A percentile compares a stretch with the other conserved stretches of the same genome.
These are phyloP conservation scores for Sebastiscus tertius DNA, from an alignment of 2,797 vertebrate species.

Conservation along the genomic window DNA sequence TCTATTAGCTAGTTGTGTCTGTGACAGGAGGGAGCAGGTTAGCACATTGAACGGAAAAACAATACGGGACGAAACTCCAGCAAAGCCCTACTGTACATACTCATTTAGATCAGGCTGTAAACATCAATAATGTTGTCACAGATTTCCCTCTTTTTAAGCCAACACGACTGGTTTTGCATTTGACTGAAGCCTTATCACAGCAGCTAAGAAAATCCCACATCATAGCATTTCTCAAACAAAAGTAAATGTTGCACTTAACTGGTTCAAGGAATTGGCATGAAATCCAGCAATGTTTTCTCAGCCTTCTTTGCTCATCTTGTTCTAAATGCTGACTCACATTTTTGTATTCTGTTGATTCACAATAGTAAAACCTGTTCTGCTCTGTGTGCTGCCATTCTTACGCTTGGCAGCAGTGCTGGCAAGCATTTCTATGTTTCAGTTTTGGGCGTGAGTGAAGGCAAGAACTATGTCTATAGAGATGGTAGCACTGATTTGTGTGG, in stretches of 20 bases:
- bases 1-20: conserved; percentile 49
- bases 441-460: neutral
- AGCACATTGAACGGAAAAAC: neutral
- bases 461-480: neutral
- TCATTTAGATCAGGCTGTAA: conserved; percentile 37
- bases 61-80: conserved; percentile 5
- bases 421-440: neutral
- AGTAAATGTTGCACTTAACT: conserved; percentile 49
- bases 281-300: conserved; percentile 39
- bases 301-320: conserved; percentile 19
- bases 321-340: conserved; percentile 11
- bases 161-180: conserved; percentile 26
- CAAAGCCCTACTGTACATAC: conserved; percentile 13
- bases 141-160: conserved; percentile 17
- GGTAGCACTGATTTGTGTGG: neutral
- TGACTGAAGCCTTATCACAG: conserved; percentile 35
- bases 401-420: conserved; percentile 10
- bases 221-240: conserved; percentile 45
- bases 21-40: conserved; percentile 32
- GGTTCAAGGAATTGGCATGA: conserved; percentile 56
- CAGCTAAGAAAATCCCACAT: conserved; percentile 44
- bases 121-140: conserved; percentile 38
- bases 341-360: conserved; percentile 35
- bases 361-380: conserved; percentile 15
- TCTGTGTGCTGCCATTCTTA: neutral